Evolutionary conservation across 2,113 vertebrate genomes (phyloP).

Genomic region (Thamnaconus septentrionalis): DNA sequence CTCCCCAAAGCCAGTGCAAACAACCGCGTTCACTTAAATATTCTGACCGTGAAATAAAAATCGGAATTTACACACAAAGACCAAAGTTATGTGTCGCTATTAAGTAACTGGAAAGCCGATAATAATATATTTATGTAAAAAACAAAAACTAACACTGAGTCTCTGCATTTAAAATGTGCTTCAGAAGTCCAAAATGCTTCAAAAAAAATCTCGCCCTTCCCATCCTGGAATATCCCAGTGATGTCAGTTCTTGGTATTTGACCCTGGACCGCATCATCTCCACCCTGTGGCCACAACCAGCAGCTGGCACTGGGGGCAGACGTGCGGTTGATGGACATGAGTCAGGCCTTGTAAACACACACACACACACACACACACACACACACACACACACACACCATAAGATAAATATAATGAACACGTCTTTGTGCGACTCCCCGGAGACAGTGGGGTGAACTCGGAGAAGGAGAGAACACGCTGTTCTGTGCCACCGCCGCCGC

Average conservation of each 20-base stretch:
- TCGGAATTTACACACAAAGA: no score
- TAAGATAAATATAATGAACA: no score
- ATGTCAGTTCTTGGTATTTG: slow-evolving; percentile 15
- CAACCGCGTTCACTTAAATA: no score
- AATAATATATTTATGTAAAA: no score
- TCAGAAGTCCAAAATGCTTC: background rate
- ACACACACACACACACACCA: no score
- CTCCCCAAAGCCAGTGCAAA: no score
- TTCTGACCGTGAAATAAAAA: no score
- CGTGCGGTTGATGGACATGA: background rate
- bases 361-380: no score
- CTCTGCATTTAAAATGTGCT: background rate
- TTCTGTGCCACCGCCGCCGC: background rate
- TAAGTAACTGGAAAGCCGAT: no score
- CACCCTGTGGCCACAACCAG: slow-evolving; percentile 23
- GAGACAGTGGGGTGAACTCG: slow-evolving; percentile 7
- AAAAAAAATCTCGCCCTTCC: no score
- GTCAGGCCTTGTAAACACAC: background rate
- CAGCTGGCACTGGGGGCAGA: background rate
- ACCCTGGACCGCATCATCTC: slow-evolving; percentile 24
- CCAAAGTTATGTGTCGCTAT: no score
- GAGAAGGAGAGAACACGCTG: slow-evolving; percentile 5
- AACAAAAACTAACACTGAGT: no score
- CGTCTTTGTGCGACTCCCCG: slow-evolving; percentile 9
- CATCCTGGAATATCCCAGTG: slow-evolving; percentile 9